Percentiles rank a stretch among this genome's conserved stretches.
Evolutionary conservation across 2,113 vertebrate species (phyloP).

Genomic region (Mobula birostris): DNA sequence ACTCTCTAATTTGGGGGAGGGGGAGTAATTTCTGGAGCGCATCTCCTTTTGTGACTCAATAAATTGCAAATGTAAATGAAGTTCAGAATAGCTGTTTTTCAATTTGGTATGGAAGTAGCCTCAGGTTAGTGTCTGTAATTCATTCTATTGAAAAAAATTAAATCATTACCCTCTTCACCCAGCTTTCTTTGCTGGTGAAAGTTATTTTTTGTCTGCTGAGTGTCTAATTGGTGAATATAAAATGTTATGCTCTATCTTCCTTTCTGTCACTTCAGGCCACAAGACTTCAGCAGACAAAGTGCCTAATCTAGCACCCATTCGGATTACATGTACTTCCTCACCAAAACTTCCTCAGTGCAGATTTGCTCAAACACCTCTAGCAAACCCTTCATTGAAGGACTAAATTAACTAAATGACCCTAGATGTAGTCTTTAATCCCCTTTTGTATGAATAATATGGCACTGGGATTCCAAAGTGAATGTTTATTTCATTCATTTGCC

Average conservation of each 20-base stretch:
- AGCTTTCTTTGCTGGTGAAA: constrained; percentile 49
- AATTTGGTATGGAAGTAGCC: constrained; percentile 51
- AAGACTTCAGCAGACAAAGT: constrained; percentile 6
- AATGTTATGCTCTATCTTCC: neutral
- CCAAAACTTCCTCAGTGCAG: neutral
- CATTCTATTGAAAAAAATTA: constrained; percentile 54
- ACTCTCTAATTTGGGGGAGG: neutral
- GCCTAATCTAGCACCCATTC: neutral
- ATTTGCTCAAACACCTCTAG: neutral
- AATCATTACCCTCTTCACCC: constrained; percentile 55
- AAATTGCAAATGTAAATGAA: constrained; percentile 51
- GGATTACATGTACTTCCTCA: neutral
- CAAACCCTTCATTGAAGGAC: constrained; percentile 8
- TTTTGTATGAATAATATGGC: constrained; percentile 11
- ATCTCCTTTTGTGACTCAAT: constrained; percentile 43
- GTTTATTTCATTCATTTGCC: constrained; percentile 16
- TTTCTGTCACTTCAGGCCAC: constrained; percentile 30
- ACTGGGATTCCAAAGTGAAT: constrained; percentile 4
- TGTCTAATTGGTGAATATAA: neutral
- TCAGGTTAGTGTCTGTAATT: constrained; percentile 52
- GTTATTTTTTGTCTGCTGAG: constrained; percentile 48
- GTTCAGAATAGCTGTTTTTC: constrained; percentile 50
- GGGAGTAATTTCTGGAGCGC: constrained; percentile 29
- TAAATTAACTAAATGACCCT: constrained; percentile 26
- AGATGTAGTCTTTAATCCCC: constrained; percentile 27